Base-by-base conservation (phyloP, 2,113 vertebrate species). In the Polyodon spathula region DNA sequence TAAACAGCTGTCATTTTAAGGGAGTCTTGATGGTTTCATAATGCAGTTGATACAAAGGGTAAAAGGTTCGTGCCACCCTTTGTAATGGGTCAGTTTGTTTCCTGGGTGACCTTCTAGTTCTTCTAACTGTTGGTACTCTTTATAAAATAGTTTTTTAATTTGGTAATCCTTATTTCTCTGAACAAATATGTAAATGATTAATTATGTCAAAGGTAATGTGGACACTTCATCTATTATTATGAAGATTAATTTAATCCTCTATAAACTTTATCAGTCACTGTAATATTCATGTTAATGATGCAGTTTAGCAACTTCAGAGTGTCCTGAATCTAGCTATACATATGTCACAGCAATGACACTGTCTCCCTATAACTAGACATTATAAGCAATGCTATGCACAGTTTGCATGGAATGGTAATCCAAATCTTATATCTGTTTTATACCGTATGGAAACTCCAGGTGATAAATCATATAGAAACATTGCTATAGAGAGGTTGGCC, bases 171-270 rank as follows among this genome's bases (percentile, higher is more conserved):
- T 17, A 43, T 40, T 16, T 50, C 6, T 12, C 8, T 51, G 10
- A 6, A 46, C 43, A 50, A 50, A 27, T 60, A 50, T 15, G 37
- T 52, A 52, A 37, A 63, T 52, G 42, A 58, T 58, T 46, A 63
- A 63, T 63, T 63, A 44, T 63, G 43, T 14, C 12, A 51, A 63
- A 63, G 50, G 62, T 58, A 58, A 58, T 43, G 56, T 16, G 54
- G 55, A 58, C 55, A 58, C 44, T 58, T 56, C 62, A 52, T 51
- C 44, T 27, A 16, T 57, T 52, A 58, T 58, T 46, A 16, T 40
- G 40, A 17, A 38, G 46, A 48, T 58, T 54, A 52, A 58, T 58
- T 43, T 42, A 15, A 15, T 27, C 44, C n/a, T 11, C 50, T 52
- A 58, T 58, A 51, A 57, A 57, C 55, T 42, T 52, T 40, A 41